A percentile compares a stretch with the other conserved stretches of the same genome.
Conservation (phyloP, 2,797 vertebrate species). For the Tokudaia muenninki region DNA sequence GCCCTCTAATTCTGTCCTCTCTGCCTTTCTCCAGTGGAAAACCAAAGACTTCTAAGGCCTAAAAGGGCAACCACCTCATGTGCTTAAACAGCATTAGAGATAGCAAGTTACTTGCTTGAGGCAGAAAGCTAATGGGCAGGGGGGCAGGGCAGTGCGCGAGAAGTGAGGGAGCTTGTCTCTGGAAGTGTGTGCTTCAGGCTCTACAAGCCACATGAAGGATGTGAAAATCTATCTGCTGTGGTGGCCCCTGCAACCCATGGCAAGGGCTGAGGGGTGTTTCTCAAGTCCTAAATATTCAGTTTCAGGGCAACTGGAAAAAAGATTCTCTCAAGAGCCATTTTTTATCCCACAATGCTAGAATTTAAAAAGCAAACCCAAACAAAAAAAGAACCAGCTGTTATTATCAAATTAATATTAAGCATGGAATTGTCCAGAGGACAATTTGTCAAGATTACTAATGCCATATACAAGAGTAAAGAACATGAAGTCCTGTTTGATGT, state of each 20-base stretch:
- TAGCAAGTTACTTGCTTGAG: not conserved
- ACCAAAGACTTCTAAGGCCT: not conserved
- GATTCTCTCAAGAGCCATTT: constrained; percentile 22
- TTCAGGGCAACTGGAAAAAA: not conserved
- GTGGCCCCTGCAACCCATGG: not conserved
- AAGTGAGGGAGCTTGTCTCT: not conserved
- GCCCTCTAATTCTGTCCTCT: not conserved
- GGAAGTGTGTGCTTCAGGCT: not conserved
- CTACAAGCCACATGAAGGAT: not conserved
- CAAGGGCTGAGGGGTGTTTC: not conserved
- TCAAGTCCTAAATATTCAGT: not conserved
- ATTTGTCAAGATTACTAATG: constrained; percentile 36
- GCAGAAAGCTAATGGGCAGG: not conserved
- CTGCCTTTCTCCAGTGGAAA: not conserved
- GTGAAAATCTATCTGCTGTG: not conserved
- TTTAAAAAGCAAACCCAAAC: constrained; percentile 42
- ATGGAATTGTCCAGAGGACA: constrained; percentile 2
- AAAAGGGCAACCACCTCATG: not conserved
- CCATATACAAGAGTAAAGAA: not conserved
- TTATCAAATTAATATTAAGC: not conserved
- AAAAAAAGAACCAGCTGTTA: constrained; percentile 13
- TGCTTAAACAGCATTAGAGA: constrained; percentile 6
- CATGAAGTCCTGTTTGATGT: not conserved
- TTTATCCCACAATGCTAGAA: not conserved
- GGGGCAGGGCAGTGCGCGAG: no score